A percentile compares a stretch with the other conserved stretches of the same genome.
Conservation (phyloP, 2,113 vertebrate genomes). For the Piprites chloris region DNA sequence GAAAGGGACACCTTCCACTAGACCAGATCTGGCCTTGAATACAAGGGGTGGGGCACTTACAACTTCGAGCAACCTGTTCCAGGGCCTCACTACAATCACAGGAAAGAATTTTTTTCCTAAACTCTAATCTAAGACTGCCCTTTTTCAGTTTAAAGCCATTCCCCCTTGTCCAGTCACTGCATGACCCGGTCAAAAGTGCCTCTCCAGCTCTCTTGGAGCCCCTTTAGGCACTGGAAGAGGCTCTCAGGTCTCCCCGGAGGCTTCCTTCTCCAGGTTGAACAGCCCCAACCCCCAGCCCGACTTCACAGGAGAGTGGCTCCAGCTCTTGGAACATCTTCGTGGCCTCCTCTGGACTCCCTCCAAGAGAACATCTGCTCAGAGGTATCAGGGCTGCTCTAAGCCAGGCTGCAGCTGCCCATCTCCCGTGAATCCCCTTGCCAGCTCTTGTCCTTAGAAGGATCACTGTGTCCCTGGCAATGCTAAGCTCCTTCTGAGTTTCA, state of each 20-base stretch:
- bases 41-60: background rate
- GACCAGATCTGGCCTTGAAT: background rate
- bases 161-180: too few relatives aligned
- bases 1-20: background rate
- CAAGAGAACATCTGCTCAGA: background rate
- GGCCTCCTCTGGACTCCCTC: background rate
- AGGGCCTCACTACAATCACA: background rate
- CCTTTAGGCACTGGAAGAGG: rapidly evolving
- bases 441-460: background rate
- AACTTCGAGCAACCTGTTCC: background rate
- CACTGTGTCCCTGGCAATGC: background rate
- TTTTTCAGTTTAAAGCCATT: background rate
- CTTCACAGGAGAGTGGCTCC: background rate
- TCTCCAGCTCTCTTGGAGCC: background rate
- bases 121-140: background rate
- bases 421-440: background rate
- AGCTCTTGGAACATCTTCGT: background rate
- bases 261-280: background rate
- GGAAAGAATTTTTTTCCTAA: background rate
- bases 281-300: background rate
- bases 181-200: background rate
- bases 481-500: background rate
- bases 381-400: background rate
- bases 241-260: background rate
- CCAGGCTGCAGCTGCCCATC: background rate